Evolutionary conservation across 2,113 vertebrate species (phyloP), one percentile per base, ranked within the genome.

Genomic region (Ammodytes marinus): DNA sequence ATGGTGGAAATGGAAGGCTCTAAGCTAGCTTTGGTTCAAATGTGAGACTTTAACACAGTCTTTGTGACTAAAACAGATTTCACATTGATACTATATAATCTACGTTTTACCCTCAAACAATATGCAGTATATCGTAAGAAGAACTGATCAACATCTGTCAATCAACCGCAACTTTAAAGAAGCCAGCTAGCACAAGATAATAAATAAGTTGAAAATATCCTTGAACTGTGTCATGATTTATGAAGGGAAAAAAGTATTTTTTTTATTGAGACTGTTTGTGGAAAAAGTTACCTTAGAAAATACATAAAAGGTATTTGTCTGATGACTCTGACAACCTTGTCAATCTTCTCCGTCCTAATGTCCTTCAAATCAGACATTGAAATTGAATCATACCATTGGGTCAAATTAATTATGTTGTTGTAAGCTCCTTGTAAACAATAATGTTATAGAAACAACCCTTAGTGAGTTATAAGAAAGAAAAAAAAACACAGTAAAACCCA

Each of bases 21-120:
- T 69, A 37, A 4, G 5, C 50, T 73, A 4, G 43, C 12, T 27
- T 3, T 0, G 64, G 54, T 14, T 45, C 12, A 68, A 58, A 70
- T 72, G 14, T 76, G 17, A 72, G 50, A 74, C 42, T 74, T 84
- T 13, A 1, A 58, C 1, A 52, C 11, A 46, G 67, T 40, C 5
- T 59, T 74, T 83, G 52, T 63, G 50, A 12, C 47, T 3, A 53
- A 59, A 58, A 49, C 4, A 0, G 3, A 69, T 73, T 53, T 59
- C 6, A 42, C 19, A 13, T 35, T 58, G n/a, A 11, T 39, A 59
- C 6, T 42, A 27, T 54, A 3, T 57, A 27, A 17, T 40, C 9
- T 50, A 50, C 6, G 39, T 67, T 17, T 61, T 66, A 46, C 17
- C 15, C 27, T 27, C 27, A 27, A 27, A 27, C 5, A 73, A 9